Evolutionary conservation across 1,140 invertebrate genomes (phyloP).

Genomic region (Drosophila carrolli): DNA sequence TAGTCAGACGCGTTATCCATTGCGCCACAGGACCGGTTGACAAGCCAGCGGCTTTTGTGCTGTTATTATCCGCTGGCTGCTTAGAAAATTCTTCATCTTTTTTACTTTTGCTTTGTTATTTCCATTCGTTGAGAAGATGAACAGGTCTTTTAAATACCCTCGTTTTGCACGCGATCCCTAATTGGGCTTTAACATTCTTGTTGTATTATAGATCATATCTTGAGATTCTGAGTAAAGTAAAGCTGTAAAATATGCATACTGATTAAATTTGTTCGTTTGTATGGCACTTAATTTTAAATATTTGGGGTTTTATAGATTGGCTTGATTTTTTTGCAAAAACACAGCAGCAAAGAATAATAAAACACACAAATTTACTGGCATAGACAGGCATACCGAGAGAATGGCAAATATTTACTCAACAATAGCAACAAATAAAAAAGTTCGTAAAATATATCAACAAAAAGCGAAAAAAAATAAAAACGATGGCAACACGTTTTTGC

Average conservation of each 20-base stretch:
- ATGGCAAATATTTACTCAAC: slow-evolving; percentile 43
- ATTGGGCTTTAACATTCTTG: neutral
- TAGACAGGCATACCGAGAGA: slow-evolving; percentile 28
- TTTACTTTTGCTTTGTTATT: neutral
- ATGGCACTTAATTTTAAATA: neutral
- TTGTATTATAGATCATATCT: neutral
- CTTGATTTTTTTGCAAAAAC: slow-evolving; percentile 1
- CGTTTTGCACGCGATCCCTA: neutral
- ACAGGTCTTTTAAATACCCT: neutral
- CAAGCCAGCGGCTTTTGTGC: accelerated
- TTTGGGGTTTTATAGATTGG: neutral
- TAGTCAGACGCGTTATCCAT: slow-evolving; percentile 89
- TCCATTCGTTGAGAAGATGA: neutral
- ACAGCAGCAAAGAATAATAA: slow-evolving; percentile 14
- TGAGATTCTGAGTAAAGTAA: neutral
- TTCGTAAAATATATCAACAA: slow-evolving; percentile 27
- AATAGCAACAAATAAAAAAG: slow-evolving; percentile 39
- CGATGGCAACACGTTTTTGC: slow-evolving; percentile 73
- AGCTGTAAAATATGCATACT: no score
- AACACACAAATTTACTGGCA: slow-evolving; percentile 22
- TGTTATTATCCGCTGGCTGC: neutral
- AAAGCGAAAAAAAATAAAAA: slow-evolving; percentile 22
- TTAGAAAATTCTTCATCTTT: slow-evolving; percentile 16
- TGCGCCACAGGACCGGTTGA: slow-evolving; percentile 50
- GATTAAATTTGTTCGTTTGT: neutral